phyloP scores from a whole-genome alignment of 2,113 vertebrate species.

The Planiliza haematocheilus region DNA sequence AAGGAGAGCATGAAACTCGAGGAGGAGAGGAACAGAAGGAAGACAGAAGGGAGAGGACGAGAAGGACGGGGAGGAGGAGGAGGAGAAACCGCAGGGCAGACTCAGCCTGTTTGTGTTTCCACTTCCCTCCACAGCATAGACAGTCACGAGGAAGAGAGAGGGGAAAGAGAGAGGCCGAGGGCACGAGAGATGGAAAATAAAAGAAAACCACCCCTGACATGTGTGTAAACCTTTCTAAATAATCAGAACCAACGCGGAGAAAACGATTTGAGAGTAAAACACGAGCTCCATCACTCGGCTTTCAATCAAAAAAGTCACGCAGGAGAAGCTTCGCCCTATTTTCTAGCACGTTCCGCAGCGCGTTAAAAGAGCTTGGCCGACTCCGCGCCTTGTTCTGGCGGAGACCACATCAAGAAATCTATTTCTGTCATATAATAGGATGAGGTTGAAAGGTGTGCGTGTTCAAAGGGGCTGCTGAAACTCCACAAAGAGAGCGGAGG shows the following conservation, averaged over 20 bases:
- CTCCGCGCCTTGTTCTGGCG: slow-evolving; percentile 24
- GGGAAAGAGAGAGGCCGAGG: slow-evolving; percentile 18
- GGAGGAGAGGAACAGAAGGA: slow-evolving; percentile 24
- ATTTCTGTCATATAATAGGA: slow-evolving; percentile 10
- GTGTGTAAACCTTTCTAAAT: slow-evolving; percentile 23
- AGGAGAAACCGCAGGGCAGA: slow-evolving; percentile 71
- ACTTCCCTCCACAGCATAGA: slow-evolving; percentile 66
- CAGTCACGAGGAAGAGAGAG: slow-evolving; percentile 63
- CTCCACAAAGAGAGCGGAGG: slow-evolving; percentile 6
- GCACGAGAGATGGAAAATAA: slow-evolving; percentile 62
- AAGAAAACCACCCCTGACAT: slow-evolving; percentile 31
- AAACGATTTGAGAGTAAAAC: slow-evolving; percentile 26
- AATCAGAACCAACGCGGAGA: slow-evolving; percentile 18
- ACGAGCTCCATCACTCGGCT: slow-evolving; percentile 16
- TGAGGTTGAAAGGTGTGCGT: slow-evolving; percentile 11
- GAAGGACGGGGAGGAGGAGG: slow-evolving; percentile 30
- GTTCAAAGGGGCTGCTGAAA: slow-evolving; percentile 36
- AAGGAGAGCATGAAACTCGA: slow-evolving; percentile 21
- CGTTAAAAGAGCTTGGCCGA: not conserved
- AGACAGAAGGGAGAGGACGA: slow-evolving; percentile 29
- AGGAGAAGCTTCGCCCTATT: slow-evolving; percentile 30
- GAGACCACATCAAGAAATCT: slow-evolving; percentile 47
- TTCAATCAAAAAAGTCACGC: slow-evolving; percentile 45
- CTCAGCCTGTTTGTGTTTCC: slow-evolving; percentile 77
- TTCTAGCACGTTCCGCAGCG: slow-evolving; percentile 6